A percentile compares a stretch with the other conserved stretches of the same genome.
These are phyloP conservation scores for Drosophila micromelanica DNA, from an alignment of 1,140 invertebrate species.

Conservation along the genomic window DNA sequence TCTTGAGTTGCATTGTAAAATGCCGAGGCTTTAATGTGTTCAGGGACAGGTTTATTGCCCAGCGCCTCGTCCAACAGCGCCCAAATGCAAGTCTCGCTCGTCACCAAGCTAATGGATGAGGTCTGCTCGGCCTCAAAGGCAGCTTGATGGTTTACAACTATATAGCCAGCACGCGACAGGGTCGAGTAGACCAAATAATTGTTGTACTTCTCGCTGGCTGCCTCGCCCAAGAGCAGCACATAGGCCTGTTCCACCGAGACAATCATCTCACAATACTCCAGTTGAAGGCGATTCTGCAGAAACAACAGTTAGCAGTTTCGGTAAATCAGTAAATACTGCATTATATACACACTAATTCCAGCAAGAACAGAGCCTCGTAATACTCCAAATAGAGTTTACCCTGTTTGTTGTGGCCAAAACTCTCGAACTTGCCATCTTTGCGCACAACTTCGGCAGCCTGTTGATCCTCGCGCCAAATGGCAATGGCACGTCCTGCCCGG, in stretches of 20 bases:
- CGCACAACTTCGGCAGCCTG: constrained; percentile 64
- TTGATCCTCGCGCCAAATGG: constrained; percentile 57
- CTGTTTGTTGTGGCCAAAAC: constrained; percentile 61
- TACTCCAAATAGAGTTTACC: constrained; percentile 67
- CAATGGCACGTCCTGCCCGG: constrained; percentile 59
- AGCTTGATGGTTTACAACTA: constrained; percentile 61
- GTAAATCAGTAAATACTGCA: background rate
- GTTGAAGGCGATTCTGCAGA: constrained; percentile 67
- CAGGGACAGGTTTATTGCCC: constrained; percentile 41
- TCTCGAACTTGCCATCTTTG: constrained; percentile 80
- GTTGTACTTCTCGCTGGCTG: constrained; percentile 48
- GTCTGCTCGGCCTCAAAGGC: background rate
- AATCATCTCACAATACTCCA: constrained; percentile 55
- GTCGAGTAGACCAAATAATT: constrained; percentile 76
- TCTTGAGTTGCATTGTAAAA: constrained; percentile 31
- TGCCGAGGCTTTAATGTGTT: constrained; percentile 41
- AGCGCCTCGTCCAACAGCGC: constrained; percentile 49
- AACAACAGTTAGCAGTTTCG: background rate
- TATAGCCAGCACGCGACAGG: constrained; percentile 70
- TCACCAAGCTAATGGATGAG: background rate
- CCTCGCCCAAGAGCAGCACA: constrained; percentile 61
- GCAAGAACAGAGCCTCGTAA: constrained; percentile 72
- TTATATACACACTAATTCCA: constrained; percentile 62
- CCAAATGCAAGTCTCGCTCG: constrained; percentile 68
- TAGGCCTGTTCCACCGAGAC: constrained; percentile 78